Evolutionary conservation across 1,140 invertebrate species (phyloP), one percentile per base, ranked within the genome.

Genomic region (Hormaphis cornu): DNA sequence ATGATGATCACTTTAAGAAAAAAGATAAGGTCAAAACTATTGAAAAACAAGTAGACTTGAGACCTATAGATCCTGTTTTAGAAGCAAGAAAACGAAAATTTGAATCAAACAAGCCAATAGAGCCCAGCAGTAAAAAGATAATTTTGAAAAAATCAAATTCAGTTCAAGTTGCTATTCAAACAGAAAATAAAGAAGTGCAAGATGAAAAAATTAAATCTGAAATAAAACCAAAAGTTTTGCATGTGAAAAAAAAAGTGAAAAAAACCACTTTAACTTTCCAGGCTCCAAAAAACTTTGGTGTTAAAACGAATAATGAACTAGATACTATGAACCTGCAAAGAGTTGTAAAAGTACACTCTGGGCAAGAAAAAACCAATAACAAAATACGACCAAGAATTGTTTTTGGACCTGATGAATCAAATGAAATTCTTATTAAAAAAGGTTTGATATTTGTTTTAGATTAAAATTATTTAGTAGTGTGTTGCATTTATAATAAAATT

Each of bases 41-140:
- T 1, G 48, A 59, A 16, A 59, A 48, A 30, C 35, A 22, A 20
- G 1, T 35, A 2, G 58, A 50, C 18, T 28, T 3, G 3, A 61
- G 20, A 20, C 8, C 18, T 50, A 9, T 61, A 22, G 70, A 71
- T 52, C 70, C 58, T 2, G 33, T 71, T 22, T 63, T 71, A 40
- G 56, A 61, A 63, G 70, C 70, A 26, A 71, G 70, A 53, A 71
- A 66, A 61, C 63, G 37, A 16, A 71, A 71, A 61, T 71, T 71
- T 63, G 56, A 71, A 42, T 71, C 70, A 1, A 71, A 71, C 6
- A 61, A 71, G 14, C 28, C 37, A n/a, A 52, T 71, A 28, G 70
- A 71, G 40, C 70, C 44, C 7, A 40, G 48, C 1, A 61, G 56
- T 35, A 71, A 71, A 63, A 71, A 61, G 52, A 71, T 71, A 40